Percentiles rank a stretch among this genome's conserved stretches.
phyloP scores from a whole-genome alignment of 2,113 vertebrate genomes.

The Percina caprodes region DNA sequence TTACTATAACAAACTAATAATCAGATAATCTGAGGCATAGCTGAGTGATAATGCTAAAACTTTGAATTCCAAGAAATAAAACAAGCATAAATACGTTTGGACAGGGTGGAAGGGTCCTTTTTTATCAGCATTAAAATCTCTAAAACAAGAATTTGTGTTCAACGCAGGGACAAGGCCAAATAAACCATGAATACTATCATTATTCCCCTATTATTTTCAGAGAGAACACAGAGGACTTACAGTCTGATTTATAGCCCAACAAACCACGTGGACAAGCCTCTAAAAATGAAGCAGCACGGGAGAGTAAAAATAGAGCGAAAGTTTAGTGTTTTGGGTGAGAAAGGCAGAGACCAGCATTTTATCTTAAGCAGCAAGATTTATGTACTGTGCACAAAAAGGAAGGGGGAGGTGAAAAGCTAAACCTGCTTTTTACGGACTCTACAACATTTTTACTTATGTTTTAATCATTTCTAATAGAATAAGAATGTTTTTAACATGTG shows the following conservation, averaged over 20 bases:
- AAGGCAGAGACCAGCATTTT: constrained; percentile 45
- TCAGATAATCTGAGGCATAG: background rate
- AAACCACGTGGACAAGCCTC: constrained; percentile 52
- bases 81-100: background rate
- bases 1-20: too few relatives aligned
- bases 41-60: background rate
- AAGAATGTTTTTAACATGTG: constrained; percentile 1
- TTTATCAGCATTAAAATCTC: background rate
- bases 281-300: constrained; percentile 48
- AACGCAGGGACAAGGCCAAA: constrained; percentile 6
- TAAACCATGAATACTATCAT: constrained; percentile 25
- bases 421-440: background rate
- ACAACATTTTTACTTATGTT: background rate
- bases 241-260: constrained; percentile 58
- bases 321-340: constrained; percentile 51
- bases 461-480: background rate
- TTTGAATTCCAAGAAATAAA: background rate
- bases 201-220: constrained; percentile 40
- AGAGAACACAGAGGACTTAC: constrained; percentile 26
- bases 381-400: constrained; percentile 37
- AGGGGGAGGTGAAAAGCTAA: constrained; percentile 15
- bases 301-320: constrained; percentile 64
- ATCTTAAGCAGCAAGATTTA: constrained; percentile 41
- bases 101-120: background rate
- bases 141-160: constrained; percentile 12